Evolutionary conservation across 1,140 invertebrate species (phyloP).

Genomic region (Hycleus phaleratus): DNA sequence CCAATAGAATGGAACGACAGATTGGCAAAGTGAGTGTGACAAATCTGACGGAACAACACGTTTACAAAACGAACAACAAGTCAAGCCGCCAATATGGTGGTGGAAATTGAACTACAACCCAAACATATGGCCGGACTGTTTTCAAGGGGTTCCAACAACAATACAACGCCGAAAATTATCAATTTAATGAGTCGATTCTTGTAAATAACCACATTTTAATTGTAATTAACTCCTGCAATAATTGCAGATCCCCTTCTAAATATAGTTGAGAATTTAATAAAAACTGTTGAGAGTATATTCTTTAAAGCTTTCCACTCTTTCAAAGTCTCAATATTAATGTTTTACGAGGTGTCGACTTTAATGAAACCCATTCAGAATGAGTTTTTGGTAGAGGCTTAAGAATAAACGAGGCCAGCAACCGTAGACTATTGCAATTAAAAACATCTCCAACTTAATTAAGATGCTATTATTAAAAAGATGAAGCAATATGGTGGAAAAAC

Average conservation of each 20-base stretch:
- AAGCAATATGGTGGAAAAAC: conserved; percentile 27
- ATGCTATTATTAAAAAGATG: conserved; percentile 37
- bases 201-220: too few species aligned
- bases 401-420: conserved; percentile 19
- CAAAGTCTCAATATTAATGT: conserved; percentile 27
- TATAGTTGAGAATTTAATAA: too few species aligned
- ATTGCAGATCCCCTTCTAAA: too few species aligned
- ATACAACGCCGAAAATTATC: too few species aligned
- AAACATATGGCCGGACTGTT: conserved; percentile 9
- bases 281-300: too few species aligned
- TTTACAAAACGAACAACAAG: conserved; percentile 4
- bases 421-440: conserved; percentile 36
- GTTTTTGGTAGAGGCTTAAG: conserved; percentile 18
- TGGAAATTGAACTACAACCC: conserved; percentile 11
- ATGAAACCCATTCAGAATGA: conserved; percentile 28
- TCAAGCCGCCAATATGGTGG: conserved; percentile 2
- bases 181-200: too few species aligned
- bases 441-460: conserved; percentile 40
- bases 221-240: too few species aligned
- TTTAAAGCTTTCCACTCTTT: too few species aligned
- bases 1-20: conserved; percentile 4
- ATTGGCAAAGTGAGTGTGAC: conserved; percentile 24
- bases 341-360: conserved; percentile 35
- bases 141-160: not conserved
- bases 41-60: conserved; percentile 6